These are phyloP conservation scores for Otolemur garnettii DNA, from an alignment of 2,113 vertebrate species.

Conservation along the genomic window DNA sequence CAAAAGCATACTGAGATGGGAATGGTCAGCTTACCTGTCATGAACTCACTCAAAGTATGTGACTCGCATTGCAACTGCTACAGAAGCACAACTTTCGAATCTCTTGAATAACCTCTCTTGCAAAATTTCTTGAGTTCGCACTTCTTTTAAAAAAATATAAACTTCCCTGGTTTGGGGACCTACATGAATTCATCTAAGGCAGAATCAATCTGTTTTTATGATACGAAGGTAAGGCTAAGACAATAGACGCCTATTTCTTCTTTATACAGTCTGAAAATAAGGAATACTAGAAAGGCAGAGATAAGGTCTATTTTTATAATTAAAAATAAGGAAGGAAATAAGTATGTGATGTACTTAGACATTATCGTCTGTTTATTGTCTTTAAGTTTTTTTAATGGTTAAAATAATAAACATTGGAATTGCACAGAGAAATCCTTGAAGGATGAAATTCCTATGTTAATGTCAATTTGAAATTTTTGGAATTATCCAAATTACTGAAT, in stretches of 20 bases:
- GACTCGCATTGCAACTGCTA: neutral
- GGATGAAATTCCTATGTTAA: neutral
- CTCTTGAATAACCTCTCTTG: neutral
- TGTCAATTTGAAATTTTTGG: neutral
- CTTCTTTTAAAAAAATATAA: neutral
- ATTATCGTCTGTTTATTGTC: neutral
- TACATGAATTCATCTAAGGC: neutral
- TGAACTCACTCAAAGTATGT: neutral
- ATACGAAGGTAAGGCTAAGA: neutral
- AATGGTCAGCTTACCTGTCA: neutral
- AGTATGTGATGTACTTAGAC: neutral
- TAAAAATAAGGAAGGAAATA: no score
- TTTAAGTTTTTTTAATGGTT: neutral
- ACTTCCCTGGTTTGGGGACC: neutral
- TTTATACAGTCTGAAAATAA: conserved; percentile 6
- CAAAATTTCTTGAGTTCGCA: conserved; percentile 33
- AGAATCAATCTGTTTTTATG: neutral
- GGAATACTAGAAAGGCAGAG: neutral
- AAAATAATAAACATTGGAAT: conserved; percentile 21
- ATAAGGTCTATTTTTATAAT: neutral
- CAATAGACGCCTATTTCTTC: neutral
- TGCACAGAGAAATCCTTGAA: neutral
- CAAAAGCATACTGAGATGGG: neutral
- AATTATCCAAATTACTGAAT: neutral
- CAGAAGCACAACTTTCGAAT: neutral